Evolutionary conservation across 2,888 invertebrate genomes (phyloP), one percentile per base, ranked within the genome.

Genomic region (Rhamnusium bicolor): DNA sequence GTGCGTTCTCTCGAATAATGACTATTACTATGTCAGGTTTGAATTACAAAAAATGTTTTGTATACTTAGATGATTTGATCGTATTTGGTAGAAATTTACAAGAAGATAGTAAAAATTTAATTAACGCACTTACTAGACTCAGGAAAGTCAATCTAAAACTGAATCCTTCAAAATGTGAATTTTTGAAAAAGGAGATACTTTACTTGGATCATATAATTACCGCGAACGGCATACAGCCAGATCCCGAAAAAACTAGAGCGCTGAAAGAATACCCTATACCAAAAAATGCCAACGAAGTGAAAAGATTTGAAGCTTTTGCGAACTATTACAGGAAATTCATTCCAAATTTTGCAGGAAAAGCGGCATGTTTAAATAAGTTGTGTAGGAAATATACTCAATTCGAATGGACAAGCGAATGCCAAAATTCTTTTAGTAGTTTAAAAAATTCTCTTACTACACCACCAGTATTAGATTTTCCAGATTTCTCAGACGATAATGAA

Each of bases 151-250:
- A 81, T 69, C 62, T 81, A 60, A 81, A 78, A 69, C 71, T 81
- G 70, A 77, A 81, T 70, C 78, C 79, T 6, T 53, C 18, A 29
- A 79, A 79, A 72, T 79, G 79, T 71, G 71, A 77, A 29, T 80
- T 79, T 69, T 58, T 77, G 46, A n/a, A n/a, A n/a, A n/a, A n/a
- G n/a, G n/a, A n/a, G n/a, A n/a, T n/a, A n/a, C n/a, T n/a, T n/a
- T n/a, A 69, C 58, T 60, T 78, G n/a, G 76, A 77, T 12, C 75
- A 75, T 69, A 40, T 74, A 53, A 71, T 74, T 58, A 73, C 75
- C 29, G 65, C 53, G 27, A 46, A 75, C 46, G 70, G 75, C 27
- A 69, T 75, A 8, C 63, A 51, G 54, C 65, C 71, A 32, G 73
- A 75, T 69, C 71, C 75, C 6, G 65, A 63, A 68, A 74, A 79